Conservation (phyloP, 2,888 invertebrate genomes). For the Dastarcus helophoroides region DNA sequence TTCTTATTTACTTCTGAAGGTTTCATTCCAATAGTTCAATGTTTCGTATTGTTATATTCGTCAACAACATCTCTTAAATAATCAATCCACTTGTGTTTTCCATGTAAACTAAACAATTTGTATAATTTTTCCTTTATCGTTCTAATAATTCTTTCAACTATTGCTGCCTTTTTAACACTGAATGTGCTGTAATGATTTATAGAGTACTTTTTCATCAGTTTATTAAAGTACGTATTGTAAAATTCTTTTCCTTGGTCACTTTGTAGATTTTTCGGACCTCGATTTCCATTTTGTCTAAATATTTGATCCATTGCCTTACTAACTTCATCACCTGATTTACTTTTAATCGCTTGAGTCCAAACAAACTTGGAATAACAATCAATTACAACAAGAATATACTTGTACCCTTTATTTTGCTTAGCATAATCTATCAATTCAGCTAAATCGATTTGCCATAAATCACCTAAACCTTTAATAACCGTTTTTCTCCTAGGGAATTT, state of each 20-base stretch:
- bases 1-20: constrained; percentile 8
- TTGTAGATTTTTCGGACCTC: constrained; percentile 13
- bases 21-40: constrained; percentile 10
- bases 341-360: constrained; percentile 25
- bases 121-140: constrained; percentile 20
- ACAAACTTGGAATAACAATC: constrained; percentile 30
- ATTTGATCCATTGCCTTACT: constrained; percentile 11
- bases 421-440: constrained; percentile 26
- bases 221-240: constrained; percentile 18
- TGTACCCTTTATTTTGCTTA: constrained; percentile 22
- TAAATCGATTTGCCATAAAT: constrained; percentile 34
- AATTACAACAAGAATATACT: constrained; percentile 26
- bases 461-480: constrained; percentile 29
- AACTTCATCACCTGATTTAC: constrained; percentile 21
- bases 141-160: constrained; percentile 20
- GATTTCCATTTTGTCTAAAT: constrained; percentile 5
- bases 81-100: constrained; percentile 22
- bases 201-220: constrained; percentile 17
- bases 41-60: constrained; percentile 10
- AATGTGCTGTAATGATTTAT: too few species aligned
- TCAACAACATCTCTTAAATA: constrained; percentile 12
- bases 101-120: constrained; percentile 21
- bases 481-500: constrained; percentile 28
- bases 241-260: constrained; percentile 20
- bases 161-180: constrained; percentile 18